A percentile compares a stretch with the other conserved stretches of the same genome.
Conservation (phyloP, 2,797 vertebrate genomes). For the Pangasius larnaudii region DNA sequence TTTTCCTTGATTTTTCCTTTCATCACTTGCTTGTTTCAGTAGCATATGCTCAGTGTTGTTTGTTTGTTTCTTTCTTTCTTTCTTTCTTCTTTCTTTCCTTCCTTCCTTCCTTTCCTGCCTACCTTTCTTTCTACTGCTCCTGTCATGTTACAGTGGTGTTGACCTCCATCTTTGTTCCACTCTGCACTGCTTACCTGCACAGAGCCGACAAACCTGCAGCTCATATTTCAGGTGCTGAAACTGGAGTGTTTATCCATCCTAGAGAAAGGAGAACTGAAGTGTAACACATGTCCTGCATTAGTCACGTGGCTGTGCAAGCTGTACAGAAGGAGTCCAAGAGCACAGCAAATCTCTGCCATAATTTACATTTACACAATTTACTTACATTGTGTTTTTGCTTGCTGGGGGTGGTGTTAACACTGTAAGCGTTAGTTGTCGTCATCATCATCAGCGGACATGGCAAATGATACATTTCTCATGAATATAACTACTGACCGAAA, state of each 20-base stretch:
- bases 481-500: too few relatives aligned
- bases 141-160: neutral
- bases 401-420: neutral
- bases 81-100: slow-evolving; percentile 31
- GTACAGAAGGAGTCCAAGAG: neutral
- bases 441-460: too few relatives aligned
- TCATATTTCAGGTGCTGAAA: slow-evolving; percentile 24
- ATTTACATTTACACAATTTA: too few relatives aligned
- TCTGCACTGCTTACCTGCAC: neutral
- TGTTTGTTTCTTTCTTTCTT: slow-evolving; percentile 24
- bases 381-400: neutral
- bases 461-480: too few relatives aligned
- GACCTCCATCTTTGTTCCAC: slow-evolving; percentile 5
- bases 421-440: too few relatives aligned
- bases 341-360: neutral
- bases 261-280: slow-evolving; percentile 1
- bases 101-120: neutral
- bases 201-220: neutral
- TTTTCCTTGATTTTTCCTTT: neutral
- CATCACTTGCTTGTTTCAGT: neutral
- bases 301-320: slow-evolving; percentile 6
- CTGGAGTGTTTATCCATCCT: neutral
- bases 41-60: neutral
- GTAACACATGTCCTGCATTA: slow-evolving; percentile 27
- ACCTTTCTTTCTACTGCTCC: neutral